Conservation (phyloP, 2,888 invertebrate genomes). For the Nomada flava region DNA sequence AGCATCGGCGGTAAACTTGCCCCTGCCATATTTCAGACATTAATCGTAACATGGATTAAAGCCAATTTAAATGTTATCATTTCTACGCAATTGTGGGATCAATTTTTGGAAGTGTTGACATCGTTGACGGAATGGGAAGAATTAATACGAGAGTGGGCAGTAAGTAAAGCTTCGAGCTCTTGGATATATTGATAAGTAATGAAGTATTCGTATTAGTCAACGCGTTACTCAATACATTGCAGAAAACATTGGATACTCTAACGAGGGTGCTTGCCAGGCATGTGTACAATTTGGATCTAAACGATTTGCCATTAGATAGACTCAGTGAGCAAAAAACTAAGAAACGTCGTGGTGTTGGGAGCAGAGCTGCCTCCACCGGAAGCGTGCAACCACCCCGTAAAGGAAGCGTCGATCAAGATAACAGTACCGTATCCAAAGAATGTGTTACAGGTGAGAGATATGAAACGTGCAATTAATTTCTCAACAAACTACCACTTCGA, state of each 20-base stretch:
- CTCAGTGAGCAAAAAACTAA: conserved; percentile 92
- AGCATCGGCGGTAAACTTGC: conserved; percentile 91
- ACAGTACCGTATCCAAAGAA: conserved; percentile 77
- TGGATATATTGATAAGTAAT: background rate
- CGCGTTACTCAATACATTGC: conserved; percentile 55
- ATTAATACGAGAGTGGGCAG: conserved; percentile 97
- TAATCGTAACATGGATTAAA: conserved; percentile 99
- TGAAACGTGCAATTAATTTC: background rate
- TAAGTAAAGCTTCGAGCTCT: conserved; percentile 84
- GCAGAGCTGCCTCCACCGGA: conserved; percentile 81
- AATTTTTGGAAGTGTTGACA: conserved; percentile 94
- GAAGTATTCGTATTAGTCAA: background rate
- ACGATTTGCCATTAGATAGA: conserved; percentile 92
- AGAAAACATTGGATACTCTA: conserved; percentile 98
- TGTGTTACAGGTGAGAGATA: conserved; percentile 77
- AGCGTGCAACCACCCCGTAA: conserved; percentile 81
- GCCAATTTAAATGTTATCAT: conserved; percentile 97
- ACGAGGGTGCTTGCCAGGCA: conserved; percentile 97
- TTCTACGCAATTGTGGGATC: conserved; percentile 95
- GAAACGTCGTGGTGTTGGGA: conserved; percentile 85
- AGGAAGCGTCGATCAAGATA: conserved; percentile 81
- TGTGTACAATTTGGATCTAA: conserved; percentile 96
- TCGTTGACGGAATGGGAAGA: conserved; percentile 97
- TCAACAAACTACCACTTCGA: background rate
- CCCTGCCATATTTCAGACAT: conserved; percentile 95